Conservation (phyloP, 2,888 invertebrate species). For the Ctena decussata region DNA sequence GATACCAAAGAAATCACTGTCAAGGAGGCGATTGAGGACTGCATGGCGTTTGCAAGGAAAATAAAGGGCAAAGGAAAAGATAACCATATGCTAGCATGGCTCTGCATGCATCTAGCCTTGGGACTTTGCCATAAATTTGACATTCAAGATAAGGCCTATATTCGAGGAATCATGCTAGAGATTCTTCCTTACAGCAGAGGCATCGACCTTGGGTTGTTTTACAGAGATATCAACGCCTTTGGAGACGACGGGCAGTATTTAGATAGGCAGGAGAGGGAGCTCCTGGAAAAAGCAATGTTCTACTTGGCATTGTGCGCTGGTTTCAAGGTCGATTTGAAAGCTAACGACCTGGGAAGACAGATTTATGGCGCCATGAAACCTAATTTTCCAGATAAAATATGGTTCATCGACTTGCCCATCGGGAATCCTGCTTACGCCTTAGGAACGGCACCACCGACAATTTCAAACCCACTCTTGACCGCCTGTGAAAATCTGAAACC, state of each 20-base stretch:
- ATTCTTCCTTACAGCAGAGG: constrained; percentile 59
- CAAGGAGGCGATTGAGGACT: constrained; percentile 49
- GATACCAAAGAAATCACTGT: constrained; percentile 48
- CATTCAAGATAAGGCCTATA: constrained; percentile 23
- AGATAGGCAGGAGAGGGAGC: constrained; percentile 22
- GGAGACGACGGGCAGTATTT: constrained; percentile 48
- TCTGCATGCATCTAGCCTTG: constrained; percentile 60
- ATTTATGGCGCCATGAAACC: constrained; percentile 45
- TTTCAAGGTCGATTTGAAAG: constrained; percentile 41
- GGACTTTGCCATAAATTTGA: constrained; percentile 62
- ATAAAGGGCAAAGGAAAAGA: constrained; percentile 30
- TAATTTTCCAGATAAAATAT: constrained; percentile 13
- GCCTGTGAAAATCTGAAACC: constrained; percentile 62
- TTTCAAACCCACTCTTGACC: constrained; percentile 37
- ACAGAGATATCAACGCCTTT: constrained; percentile 59
- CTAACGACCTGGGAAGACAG: constrained; percentile 32
- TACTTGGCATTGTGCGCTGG: constrained; percentile 42
- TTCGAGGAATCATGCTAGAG: constrained; percentile 43
- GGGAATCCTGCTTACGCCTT: constrained; percentile 62
- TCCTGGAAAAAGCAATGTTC: constrained; percentile 52
- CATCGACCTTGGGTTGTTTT: constrained; percentile 62
- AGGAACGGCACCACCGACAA: constrained; percentile 33
- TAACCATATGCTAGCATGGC: constrained; percentile 59
- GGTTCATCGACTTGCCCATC: constrained; percentile 59
- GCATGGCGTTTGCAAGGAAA: constrained; percentile 42